Evolutionary conservation across 2,797 vertebrate genomes (phyloP).

Genomic region (Sebastiscus tertius): DNA sequence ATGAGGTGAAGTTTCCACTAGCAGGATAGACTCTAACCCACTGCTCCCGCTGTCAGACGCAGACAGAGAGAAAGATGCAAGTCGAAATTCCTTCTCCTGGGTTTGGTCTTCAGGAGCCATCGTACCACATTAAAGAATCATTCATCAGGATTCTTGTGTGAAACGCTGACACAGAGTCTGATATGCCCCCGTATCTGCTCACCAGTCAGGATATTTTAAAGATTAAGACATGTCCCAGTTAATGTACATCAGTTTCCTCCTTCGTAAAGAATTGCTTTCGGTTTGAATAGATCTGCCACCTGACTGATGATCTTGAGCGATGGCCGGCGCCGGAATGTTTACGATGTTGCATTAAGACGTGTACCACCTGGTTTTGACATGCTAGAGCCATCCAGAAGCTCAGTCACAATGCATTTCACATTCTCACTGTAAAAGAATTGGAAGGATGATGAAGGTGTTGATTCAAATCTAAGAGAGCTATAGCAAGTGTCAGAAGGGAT

Average conservation of each 20-base stretch:
- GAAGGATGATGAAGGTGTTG: constrained; percentile 43
- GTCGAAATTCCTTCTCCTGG: constrained; percentile 71
- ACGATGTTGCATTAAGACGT: constrained; percentile 41
- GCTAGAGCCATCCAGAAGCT: constrained; percentile 13
- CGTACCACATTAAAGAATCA: constrained; percentile 65
- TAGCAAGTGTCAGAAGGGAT: not conserved
- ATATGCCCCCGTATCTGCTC: constrained; percentile 33
- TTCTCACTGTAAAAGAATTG: constrained; percentile 21
- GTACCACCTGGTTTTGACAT: constrained; percentile 66
- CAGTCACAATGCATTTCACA: constrained; percentile 61
- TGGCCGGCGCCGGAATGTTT: constrained; percentile 41
- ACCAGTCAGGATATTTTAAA: constrained; percentile 36
- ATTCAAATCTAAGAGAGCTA: constrained; percentile 27
- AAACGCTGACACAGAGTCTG: constrained; percentile 16
- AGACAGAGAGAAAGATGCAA: constrained; percentile 76
- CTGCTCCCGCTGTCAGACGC: constrained; percentile 76
- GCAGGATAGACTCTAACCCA: constrained; percentile 75
- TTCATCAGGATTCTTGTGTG: constrained; percentile 54
- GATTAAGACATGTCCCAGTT: constrained; percentile 41
- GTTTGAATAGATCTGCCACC: constrained; percentile 4
- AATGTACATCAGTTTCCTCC: constrained; percentile 32
- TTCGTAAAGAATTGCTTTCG: constrained; percentile 15
- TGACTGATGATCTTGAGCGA: constrained; percentile 32
- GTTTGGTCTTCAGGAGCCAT: constrained; percentile 63
- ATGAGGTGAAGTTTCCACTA: constrained; percentile 95